Conservation (phyloP, 2,113 vertebrate genomes). For the Corydoras sp. region DNA sequence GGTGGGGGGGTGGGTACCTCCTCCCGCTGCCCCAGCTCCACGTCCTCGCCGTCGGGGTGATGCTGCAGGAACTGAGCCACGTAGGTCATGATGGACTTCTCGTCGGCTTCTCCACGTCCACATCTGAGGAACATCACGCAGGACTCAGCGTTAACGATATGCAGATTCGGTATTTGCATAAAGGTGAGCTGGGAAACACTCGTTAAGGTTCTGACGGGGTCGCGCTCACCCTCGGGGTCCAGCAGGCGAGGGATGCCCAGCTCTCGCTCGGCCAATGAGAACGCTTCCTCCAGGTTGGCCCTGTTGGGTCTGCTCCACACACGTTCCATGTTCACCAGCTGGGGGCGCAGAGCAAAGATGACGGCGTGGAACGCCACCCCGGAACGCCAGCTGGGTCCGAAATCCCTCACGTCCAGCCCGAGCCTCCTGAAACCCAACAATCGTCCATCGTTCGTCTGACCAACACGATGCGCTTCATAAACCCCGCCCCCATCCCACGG, state of each 20-base stretch:
- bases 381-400: slow-evolving; percentile 89
- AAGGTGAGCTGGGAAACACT: no score
- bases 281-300: slow-evolving; percentile 90
- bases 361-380: slow-evolving; percentile 89
- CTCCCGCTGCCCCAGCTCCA: slow-evolving; percentile 61
- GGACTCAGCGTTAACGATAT: no score
- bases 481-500: no score
- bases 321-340: slow-evolving; percentile 84
- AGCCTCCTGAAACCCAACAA: slow-evolving; percentile 60
- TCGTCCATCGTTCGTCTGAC: no score
- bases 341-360: slow-evolving; percentile 84
- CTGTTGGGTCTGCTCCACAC: slow-evolving; percentile 73
- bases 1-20: slow-evolving; percentile 67
- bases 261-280: slow-evolving; percentile 81
- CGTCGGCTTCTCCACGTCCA: slow-evolving; percentile 97
- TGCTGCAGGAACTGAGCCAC: slow-evolving; percentile 94
- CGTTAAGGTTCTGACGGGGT: not conserved
- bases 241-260: slow-evolving; percentile 89
- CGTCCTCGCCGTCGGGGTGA: slow-evolving; percentile 71
- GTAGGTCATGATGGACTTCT: slow-evolving; percentile 98
- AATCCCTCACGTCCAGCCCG: slow-evolving; percentile 90
- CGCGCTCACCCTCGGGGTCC: slow-evolving; percentile 82
- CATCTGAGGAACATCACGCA: slow-evolving; percentile 65
- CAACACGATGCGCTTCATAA: no score
- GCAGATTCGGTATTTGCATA: no score